These are phyloP conservation scores for Laticauda colubrina DNA, from an alignment of 2,113 vertebrate genomes.

Conservation along the genomic window DNA sequence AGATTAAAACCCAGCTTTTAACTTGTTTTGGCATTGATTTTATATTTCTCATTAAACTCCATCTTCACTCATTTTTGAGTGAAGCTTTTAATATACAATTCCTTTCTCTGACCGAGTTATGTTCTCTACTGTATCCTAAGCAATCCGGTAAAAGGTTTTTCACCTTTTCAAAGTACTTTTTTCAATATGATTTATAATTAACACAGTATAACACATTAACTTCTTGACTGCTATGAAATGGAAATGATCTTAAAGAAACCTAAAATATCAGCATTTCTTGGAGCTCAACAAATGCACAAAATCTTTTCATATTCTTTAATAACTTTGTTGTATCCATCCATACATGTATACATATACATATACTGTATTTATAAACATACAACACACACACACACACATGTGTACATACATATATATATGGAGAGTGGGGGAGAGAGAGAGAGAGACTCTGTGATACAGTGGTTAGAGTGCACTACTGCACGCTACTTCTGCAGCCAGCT, in stretches of 20 bases:
- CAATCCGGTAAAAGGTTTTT: background rate
- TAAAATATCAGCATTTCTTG: background rate
- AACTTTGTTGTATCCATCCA: background rate
- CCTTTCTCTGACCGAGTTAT: background rate
- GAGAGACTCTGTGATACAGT: too few relatives aligned
- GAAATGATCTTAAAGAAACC: background rate
- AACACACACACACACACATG: background rate
- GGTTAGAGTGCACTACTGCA: too few relatives aligned
- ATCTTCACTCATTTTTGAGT: background rate
- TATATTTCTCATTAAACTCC: background rate
- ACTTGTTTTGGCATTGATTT: background rate
- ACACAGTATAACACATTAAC: background rate
- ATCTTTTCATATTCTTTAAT: background rate
- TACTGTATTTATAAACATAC: too few relatives aligned
- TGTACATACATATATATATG: too few relatives aligned
- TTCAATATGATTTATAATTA: background rate
- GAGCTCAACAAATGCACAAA: background rate
- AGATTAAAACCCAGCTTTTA: background rate
- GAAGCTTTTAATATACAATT: background rate
- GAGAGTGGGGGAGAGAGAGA: too few relatives aligned
- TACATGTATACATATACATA: background rate
- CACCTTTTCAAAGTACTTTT: background rate
- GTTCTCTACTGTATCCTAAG: background rate
- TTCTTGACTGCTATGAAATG: background rate
- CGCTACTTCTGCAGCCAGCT: too few relatives aligned